phyloP scores from a whole-genome alignment of 2,888 invertebrate species.

The Pachycephus smyrnensis region DNA sequence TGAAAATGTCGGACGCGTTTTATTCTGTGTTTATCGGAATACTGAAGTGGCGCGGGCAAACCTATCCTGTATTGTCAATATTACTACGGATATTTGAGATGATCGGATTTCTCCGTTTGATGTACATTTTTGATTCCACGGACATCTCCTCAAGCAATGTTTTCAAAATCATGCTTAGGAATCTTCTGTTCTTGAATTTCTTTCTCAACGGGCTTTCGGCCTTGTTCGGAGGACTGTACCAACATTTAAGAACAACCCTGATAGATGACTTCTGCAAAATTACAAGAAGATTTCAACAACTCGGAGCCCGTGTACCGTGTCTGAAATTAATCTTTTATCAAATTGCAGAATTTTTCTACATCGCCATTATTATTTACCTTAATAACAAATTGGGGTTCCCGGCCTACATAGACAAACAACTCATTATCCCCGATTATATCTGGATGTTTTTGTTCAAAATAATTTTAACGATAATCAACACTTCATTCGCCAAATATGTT shows the following conservation, averaged over 20 bases:
- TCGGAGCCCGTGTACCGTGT: no score
- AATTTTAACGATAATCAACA: not conserved
- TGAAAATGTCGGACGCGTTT: no score
- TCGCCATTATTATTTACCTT: not conserved
- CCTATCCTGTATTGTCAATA: not conserved
- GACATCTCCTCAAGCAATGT: not conserved
- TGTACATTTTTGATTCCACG: no score
- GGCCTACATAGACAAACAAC: accelerated
- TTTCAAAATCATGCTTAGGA: no score
- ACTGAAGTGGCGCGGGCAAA: not conserved
- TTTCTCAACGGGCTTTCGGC: no score
- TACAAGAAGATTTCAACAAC: no score
- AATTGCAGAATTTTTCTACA: no score
- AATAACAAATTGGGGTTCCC: accelerated
- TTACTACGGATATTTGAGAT: not conserved
- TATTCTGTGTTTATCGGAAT: not conserved
- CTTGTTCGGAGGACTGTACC: no score
- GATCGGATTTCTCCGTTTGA: not conserved
- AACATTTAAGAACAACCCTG: no score
- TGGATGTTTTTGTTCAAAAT: accelerated
- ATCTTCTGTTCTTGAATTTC: no score
- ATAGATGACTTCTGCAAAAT: no score
- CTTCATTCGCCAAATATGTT: not conserved
- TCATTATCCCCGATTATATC: not conserved
- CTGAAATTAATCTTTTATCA: no score